Evolutionary conservation across 2,113 vertebrate species (phyloP), one percentile per base, ranked within the genome.

Genomic region (Canis aureus): DNA sequence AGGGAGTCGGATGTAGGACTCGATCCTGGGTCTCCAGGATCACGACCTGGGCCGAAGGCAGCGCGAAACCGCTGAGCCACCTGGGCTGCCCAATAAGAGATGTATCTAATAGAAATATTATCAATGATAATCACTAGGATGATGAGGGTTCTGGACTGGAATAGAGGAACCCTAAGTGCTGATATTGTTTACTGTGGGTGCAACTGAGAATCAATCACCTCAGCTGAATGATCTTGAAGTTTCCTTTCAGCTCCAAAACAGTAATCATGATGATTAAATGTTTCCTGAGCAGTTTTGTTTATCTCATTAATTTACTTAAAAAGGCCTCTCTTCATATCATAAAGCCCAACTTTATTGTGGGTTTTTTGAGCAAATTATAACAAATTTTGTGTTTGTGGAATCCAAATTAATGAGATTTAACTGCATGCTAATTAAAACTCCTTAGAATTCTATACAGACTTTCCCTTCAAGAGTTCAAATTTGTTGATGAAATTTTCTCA

Each of bases 341-440:
- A 55, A 79, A 96, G 91, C 90, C 76, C 59, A 90, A 79, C 29
- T 89, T 78, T 66, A 89, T 64, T 87, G 69, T 84, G 66, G 35
- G 67, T 96, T 96, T 59, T 78, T 59, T 64, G 13, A 92, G 62
- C 74, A 85, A 85, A 95, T 95, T 88, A 64, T 62, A 87, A 92
- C 67, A 95, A 92, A 96, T 83, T 89, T 92, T 71, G 9, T 90
- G 69, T 96, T 89, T 93, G 49, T 95, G 81, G 84, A 98, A 96
- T 82, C 35, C 84, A 87, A 74, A 97, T 97, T 92, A 97, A 97
- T 89, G 95, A 97, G 81, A 20, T 82, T 91, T 85, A 91, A 92
- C 93, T 95, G 66, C 84, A 89, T 94, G 90, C 94, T 97, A 91
- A 97, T 97, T 97, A 95, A 96, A 98, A 94, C 71, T 73, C 22